Evolutionary conservation across 2,797 vertebrate species (phyloP), one percentile per base, ranked within the genome.

Genomic region (Platyrinchus mystaceus): DNA sequence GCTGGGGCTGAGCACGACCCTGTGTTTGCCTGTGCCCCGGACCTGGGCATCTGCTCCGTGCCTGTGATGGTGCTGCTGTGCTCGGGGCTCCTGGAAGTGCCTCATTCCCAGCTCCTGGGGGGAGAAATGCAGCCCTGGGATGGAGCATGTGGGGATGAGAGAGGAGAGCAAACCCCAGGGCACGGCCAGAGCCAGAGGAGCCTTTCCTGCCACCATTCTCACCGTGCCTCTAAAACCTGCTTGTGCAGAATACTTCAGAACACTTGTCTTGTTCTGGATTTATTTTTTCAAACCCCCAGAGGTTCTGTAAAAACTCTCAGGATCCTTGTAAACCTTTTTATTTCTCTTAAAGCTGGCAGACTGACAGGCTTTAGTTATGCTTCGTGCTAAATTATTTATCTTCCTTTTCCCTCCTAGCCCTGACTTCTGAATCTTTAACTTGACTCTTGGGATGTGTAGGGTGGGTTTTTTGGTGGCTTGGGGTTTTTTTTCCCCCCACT

Each of bases 301-400:
- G 97, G 88, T 94, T 97, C 96, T 96, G 89, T 94, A 94, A 97
- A 97, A 97, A 89, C 92, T 96, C 95, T 94, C 96, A 82, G 91
- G 96, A 93, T 97, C 95, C 92, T 93, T 95, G 95, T 97, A 97
- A 97, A 96, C 96, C 95, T 94, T 92, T 96, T 96, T 95, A 94
- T 97, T 97, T 97, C 96, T 94, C 92, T 95, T 91, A 86, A 90
- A 95, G 84, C 91, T 97, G 96, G 97, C 96, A 96, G 97, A 96
- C 93, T 96, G 95, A 96, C 97, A 97, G 94, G 53, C 93, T 96
- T 96, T 89, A 96, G 96, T 97, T 97, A 96, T 96, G 96, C 97
- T 97, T 93, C 91, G 94, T 88, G 74, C 96, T 97, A 88, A 97
- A 97, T 97, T 97, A 97, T 97, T 97, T 97, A 97, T 97, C 97